Evolutionary conservation across 2,888 invertebrate species (phyloP).

Genomic region (Chrysolina oricalcia): DNA sequence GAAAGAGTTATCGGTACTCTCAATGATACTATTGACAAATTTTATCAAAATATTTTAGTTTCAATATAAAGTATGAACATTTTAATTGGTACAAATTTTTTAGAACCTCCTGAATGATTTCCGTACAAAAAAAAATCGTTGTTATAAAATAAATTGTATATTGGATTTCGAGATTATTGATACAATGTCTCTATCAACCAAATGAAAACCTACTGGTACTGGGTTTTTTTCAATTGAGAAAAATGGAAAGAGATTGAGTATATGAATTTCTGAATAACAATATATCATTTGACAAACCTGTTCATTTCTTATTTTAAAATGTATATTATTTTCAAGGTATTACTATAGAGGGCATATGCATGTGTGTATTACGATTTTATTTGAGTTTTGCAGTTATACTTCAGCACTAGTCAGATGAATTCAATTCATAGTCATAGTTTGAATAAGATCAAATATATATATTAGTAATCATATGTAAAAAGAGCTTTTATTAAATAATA

Average conservation of each 20-base stretch:
- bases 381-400: neutral
- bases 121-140: neutral
- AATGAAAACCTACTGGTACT: too few species aligned
- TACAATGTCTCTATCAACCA: too few species aligned
- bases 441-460: constrained; percentile 1
- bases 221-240: too few species aligned
- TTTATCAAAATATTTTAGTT: constrained; percentile 5
- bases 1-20: neutral
- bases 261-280: too few species aligned
- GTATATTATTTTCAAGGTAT: too few species aligned
- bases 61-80: neutral
- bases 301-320: too few species aligned
- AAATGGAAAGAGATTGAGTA: too few species aligned
- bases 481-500: neutral
- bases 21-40: neutral
- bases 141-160: neutral
- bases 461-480: neutral
- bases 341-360: too few species aligned
- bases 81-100: neutral
- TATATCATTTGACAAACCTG: too few species aligned
- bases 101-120: neutral
- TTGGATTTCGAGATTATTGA: too few species aligned
- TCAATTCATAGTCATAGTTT: neutral
- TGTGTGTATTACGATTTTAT: neutral
- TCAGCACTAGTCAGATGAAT: constrained; percentile 17